Conservation (phyloP, 2,113 vertebrate genomes). For the Leptodactylus fuscus region DNA sequence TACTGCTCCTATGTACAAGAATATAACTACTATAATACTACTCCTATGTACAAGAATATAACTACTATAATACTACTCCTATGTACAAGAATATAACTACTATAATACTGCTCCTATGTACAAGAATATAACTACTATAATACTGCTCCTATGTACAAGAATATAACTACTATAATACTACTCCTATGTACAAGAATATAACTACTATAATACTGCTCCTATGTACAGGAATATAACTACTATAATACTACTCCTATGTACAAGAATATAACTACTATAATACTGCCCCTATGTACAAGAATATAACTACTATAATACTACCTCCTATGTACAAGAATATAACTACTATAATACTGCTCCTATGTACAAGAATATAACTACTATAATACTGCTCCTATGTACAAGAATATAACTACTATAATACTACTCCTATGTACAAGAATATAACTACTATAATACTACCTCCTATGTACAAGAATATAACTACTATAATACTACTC, state of each 20-base stretch:
- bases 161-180: slow-evolving; percentile 2
- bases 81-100: slow-evolving; percentile 4
- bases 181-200: not conserved
- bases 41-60: not conserved
- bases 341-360: not conserved
- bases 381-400: not conserved
- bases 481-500: not conserved
- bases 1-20: not conserved
- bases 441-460: not conserved
- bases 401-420: slow-evolving; percentile 3
- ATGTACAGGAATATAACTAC: not conserved
- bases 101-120: not conserved
- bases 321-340: not conserved
- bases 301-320: slow-evolving; percentile 5
- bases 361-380: not conserved
- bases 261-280: slow-evolving; percentile 4
- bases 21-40: slow-evolving; percentile 2
- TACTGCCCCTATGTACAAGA: not conserved
- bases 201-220: slow-evolving; percentile 11
- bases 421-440: not conserved
- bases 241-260: not conserved
- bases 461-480: no score
- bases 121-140: slow-evolving; percentile 13
- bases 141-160: not conserved
- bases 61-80: slow-evolving; percentile 3